Percentiles rank a stretch among this genome's conserved stretches.
These are phyloP conservation scores for Champsocephalus esox DNA, from an alignment of 2,797 vertebrate genomes.

Conservation along the genomic window DNA sequence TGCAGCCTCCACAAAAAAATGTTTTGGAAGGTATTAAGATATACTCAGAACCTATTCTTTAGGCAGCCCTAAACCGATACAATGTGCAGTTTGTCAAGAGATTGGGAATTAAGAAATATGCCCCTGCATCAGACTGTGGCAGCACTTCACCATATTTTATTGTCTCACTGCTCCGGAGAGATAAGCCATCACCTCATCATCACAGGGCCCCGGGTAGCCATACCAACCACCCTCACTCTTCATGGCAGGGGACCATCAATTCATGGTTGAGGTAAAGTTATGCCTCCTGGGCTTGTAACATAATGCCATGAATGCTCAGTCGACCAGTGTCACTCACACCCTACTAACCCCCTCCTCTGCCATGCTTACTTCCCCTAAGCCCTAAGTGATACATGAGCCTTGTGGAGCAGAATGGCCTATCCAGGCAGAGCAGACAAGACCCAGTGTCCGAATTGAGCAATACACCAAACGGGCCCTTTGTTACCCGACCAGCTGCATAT, in stretches of 20 bases:
- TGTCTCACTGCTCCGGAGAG: constrained; percentile 64
- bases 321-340: constrained; percentile 79
- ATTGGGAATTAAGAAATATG: constrained; percentile 45
- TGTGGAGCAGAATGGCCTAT: constrained; percentile 75
- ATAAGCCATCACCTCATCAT: constrained; percentile 75
- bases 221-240: constrained; percentile 65
- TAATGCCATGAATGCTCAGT: constrained; percentile 81
- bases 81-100: constrained; percentile 32
- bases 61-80: constrained; percentile 13
- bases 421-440: constrained; percentile 78
- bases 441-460: constrained; percentile 85
- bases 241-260: constrained; percentile 78
- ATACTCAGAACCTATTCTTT: neutral
- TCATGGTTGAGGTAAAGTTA: constrained; percentile 80
- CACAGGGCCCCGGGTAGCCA: constrained; percentile 61
- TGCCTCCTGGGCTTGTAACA: constrained; percentile 73
- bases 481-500: constrained; percentile 77
- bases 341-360: constrained; percentile 62
- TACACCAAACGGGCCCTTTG: constrained; percentile 74
- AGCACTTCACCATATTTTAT: constrained; percentile 52
- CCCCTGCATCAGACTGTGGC: constrained; percentile 30
- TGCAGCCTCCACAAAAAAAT: neutral
- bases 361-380: constrained; percentile 74
- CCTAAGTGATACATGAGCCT: constrained; percentile 76
- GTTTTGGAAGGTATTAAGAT: neutral